Conservation (phyloP, 2,888 invertebrate species). For the Lacanobia wlatinum region DNA sequence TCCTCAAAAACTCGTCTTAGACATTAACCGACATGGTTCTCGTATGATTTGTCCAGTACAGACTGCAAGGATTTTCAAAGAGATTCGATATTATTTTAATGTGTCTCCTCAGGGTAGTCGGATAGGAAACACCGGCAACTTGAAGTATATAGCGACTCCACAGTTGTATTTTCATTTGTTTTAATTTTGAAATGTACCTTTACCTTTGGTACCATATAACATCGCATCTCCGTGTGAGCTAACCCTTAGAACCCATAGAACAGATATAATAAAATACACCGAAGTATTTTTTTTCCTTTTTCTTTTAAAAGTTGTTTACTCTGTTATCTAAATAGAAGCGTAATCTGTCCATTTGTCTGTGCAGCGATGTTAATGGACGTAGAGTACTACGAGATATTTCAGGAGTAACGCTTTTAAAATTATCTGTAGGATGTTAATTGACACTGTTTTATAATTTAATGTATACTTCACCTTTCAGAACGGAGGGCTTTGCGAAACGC, state of each 20-base stretch:
- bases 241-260: not conserved
- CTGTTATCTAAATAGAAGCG: slow-evolving; percentile 45
- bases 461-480: not conserved
- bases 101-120: no score
- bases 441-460: not conserved
- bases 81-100: no score
- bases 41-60: no score
- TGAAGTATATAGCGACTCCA: no score
- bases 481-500: not conserved
- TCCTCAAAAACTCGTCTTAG: no score
- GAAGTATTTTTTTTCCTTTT: not conserved
- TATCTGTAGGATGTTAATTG: slow-evolving; percentile 24
- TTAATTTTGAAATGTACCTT: not conserved
- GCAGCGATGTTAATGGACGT: slow-evolving; percentile 39
- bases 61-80: no score
- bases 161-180: no score
- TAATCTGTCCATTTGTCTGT: slow-evolving; percentile 47
- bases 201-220: not conserved
- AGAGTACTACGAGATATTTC: slow-evolving; percentile 20
- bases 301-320: slow-evolving; percentile 30
- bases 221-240: not conserved
- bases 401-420: slow-evolving; percentile 30
- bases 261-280: slow-evolving; percentile 11
- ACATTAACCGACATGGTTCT: no score
- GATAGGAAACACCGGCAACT: no score